Evolutionary conservation across 2,888 invertebrate species (phyloP).

Genomic region (Drosophila flavopinicola): DNA sequence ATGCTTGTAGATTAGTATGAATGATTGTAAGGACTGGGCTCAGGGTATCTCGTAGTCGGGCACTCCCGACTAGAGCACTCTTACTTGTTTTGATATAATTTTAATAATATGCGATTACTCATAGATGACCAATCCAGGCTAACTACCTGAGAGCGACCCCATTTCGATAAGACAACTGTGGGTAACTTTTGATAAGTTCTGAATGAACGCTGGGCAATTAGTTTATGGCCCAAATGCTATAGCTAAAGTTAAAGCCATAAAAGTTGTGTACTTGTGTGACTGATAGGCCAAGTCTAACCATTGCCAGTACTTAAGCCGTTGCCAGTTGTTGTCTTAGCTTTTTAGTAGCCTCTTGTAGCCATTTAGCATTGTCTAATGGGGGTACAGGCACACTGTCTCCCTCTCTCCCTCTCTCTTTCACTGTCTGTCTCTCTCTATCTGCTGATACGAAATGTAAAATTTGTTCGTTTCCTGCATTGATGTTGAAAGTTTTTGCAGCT

Average conservation of each 20-base stretch:
- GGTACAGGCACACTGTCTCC: not conserved
- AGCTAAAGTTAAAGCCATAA: not conserved
- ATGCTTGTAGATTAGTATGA: too few species aligned
- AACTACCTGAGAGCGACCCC: not conserved
- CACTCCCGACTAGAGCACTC: too few species aligned
- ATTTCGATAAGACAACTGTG: not conserved
- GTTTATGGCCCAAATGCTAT: not conserved
- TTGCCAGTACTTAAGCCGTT: constrained; percentile 41
- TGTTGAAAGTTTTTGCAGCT: constrained; percentile 75
- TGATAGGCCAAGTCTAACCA: constrained; percentile 22
- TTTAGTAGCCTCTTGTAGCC: constrained; percentile 8
- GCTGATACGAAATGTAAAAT: constrained; percentile 56
- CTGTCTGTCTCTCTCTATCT: too few species aligned
- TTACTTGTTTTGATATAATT: too few species aligned
- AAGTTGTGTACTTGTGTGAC: not conserved
- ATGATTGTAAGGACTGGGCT: too few species aligned
- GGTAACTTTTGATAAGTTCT: not conserved
- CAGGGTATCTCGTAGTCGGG: too few species aligned
- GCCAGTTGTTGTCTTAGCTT: constrained; percentile 16
- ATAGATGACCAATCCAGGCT: too few species aligned
- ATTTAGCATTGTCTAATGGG: constrained; percentile 21
- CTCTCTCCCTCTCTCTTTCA: not conserved
- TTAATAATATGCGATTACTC: too few species aligned
- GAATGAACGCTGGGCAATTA: not conserved
- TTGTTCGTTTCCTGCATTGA: constrained; percentile 73